A percentile compares a stretch with the other conserved stretches of the same genome.
Conservation (phyloP, 2,888 invertebrate species). For the Tupiocoris notatus region DNA sequence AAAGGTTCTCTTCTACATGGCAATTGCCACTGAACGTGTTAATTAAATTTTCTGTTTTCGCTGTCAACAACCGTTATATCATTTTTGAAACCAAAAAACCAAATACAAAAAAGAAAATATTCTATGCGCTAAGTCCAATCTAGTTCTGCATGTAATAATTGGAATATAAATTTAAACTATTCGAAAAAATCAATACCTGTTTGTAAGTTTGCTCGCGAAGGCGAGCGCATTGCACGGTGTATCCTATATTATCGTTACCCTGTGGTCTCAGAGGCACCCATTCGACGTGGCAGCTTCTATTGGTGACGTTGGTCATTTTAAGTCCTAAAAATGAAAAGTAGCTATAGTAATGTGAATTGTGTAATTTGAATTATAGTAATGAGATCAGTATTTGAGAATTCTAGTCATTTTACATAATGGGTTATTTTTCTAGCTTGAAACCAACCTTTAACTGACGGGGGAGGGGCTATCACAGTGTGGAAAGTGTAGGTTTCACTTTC, state of each 20-base stretch:
- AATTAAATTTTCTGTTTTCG: too few species aligned
- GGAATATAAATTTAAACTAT: neutral
- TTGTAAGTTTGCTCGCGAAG: constrained; percentile 63
- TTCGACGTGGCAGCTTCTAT: constrained; percentile 62
- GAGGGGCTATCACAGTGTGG: constrained; percentile 75
- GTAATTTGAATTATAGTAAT: too few species aligned
- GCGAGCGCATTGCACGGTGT: constrained; percentile 69
- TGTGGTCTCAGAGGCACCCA: constrained; percentile 63
- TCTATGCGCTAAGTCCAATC: too few species aligned
- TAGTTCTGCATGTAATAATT: too few species aligned
- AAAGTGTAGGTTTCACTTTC: constrained; percentile 71
- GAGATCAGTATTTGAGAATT: too few species aligned
- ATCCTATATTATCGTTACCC: constrained; percentile 66
- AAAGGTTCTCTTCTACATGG: too few species aligned
- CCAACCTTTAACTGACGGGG: constrained; percentile 69
- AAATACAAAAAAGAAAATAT: too few species aligned
- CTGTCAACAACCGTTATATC: too few species aligned
- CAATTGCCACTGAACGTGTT: too few species aligned
- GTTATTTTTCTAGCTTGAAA: neutral
- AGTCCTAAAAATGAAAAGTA: too few species aligned
- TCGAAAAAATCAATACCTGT: constrained; percentile 56
- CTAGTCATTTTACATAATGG: neutral
- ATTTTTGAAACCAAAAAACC: too few species aligned
- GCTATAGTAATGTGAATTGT: too few species aligned
- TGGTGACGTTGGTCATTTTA: constrained; percentile 59